phyloP scores from a whole-genome alignment of 1,140 invertebrate genomes.

The Drosophila takahashii region DNA sequence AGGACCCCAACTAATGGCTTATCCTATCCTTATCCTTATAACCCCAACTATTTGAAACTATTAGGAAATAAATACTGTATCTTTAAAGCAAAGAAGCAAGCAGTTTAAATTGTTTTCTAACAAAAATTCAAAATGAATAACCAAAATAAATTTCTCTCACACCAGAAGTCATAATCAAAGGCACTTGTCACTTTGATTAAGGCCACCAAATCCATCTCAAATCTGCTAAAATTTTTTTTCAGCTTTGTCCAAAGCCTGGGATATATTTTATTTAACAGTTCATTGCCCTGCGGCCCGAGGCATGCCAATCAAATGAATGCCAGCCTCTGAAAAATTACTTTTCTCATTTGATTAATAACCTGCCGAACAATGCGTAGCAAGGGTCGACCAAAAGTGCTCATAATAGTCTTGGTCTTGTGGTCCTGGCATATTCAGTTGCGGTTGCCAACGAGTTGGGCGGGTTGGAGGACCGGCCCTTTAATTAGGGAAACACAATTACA shows the following conservation, averaged over 20 bases:
- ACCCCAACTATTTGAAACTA: slow-evolving; percentile 10
- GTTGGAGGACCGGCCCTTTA: slow-evolving; percentile 29
- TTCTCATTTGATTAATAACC: slow-evolving; percentile 56
- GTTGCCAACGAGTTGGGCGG: slow-evolving; percentile 23
- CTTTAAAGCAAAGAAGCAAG: too few species aligned
- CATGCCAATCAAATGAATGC: slow-evolving; percentile 55
- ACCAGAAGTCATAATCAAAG: slow-evolving; percentile 11
- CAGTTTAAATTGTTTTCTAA: too few species aligned
- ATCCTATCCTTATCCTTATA: background rate
- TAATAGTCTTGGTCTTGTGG: slow-evolving; percentile 51
- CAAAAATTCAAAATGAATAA: background rate
- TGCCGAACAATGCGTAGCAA: slow-evolving; percentile 23
- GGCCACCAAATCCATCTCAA: slow-evolving; percentile 14
- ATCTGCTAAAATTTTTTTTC: slow-evolving; percentile 37
- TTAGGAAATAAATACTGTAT: background rate
- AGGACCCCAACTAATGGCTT: slow-evolving; percentile 13
- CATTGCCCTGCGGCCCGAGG: slow-evolving; percentile 42
- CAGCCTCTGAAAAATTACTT: slow-evolving; percentile 54
- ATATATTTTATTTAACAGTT: slow-evolving; percentile 61
- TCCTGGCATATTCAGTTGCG: slow-evolving; percentile 38
- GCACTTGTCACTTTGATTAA: slow-evolving; percentile 35
- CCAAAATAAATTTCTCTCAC: background rate
- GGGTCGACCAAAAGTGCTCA: slow-evolving; percentile 31
- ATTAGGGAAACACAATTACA: slow-evolving; percentile 53
- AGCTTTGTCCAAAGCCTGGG: slow-evolving; percentile 6